Evolutionary conservation across 2,888 invertebrate species (phyloP).

Genomic region (Sminthurides aquaticus): DNA sequence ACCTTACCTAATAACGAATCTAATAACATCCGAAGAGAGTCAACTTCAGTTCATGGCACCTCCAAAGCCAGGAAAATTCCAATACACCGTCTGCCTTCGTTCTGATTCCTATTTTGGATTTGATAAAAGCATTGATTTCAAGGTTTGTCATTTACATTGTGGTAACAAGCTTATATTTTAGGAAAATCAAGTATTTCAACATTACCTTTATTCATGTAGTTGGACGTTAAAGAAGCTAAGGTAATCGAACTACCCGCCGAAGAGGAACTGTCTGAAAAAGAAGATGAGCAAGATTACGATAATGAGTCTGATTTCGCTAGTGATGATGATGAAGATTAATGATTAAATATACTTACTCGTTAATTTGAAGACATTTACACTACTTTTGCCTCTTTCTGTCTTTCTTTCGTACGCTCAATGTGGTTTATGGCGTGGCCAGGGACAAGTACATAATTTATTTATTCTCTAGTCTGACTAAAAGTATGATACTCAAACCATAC

Average conservation of each 20-base stretch:
- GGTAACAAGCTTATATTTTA: not conserved
- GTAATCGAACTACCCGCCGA: slow-evolving; percentile 92
- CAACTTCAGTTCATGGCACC: slow-evolving; percentile 96
- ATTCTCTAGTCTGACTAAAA: no score
- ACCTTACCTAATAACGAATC: slow-evolving; percentile 86
- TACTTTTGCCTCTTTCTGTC: no score
- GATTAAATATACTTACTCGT: no score
- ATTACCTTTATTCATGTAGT: no score
- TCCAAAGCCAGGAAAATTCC: slow-evolving; percentile 82
- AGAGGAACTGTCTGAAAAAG: slow-evolving; percentile 93
- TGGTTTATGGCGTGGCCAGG: no score
- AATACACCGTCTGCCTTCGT: slow-evolving; percentile 83
- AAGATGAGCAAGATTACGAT: slow-evolving; percentile 62
- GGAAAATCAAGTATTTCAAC: no score
- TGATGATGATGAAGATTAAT: slow-evolving; percentile 60
- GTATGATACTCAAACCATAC: no score
- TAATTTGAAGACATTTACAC: no score
- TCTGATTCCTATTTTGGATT: slow-evolving; percentile 96
- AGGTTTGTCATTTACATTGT: slow-evolving; percentile 53
- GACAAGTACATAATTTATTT: no score
- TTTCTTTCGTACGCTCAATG: no score
- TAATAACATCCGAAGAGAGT: slow-evolving; percentile 81
- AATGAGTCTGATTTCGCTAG: slow-evolving; percentile 61
- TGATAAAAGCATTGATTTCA: slow-evolving; percentile 90
- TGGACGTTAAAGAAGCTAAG: slow-evolving; percentile 94